Evolutionary conservation across 92 coral and sea anemone species (phyloP), one percentile per base, ranked within the genome.

Genomic region (Siderastrea radians): DNA sequence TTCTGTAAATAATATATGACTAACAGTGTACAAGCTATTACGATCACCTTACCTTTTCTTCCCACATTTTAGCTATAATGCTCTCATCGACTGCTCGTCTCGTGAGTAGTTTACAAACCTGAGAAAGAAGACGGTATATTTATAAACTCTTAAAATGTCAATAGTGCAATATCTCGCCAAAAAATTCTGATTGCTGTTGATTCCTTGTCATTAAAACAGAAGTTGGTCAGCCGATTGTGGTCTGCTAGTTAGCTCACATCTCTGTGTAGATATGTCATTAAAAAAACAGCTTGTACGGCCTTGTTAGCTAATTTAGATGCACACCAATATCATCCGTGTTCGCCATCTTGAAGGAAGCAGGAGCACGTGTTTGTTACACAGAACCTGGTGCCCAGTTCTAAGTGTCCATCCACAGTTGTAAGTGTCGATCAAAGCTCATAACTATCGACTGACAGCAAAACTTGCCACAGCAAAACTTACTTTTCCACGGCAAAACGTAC

Each of bases 71-170:
- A 66, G 66, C 12, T n/a, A 81, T 66, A 19, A 66, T 67, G 47
- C 76, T 51, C 17, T 68, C 51, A 44, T 38, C 1, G 47, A 68
- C 77, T 50, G 77, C 86, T 44, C 76, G 76, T 44, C 67, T 58
- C 76, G 38, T 50, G 86, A 68, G 86, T 66, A 81, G 67, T 68
- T 81, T 81, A 68, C 86, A 81, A 81, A 81, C 86, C 86, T 68
- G 2, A 4, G 19, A 67, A 57, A 66, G 64, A 49, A 46, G 19
- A 49, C 11, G 67, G 19, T 49, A 4, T 58, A n/a, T 12, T 26
- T 17, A 78, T n/a, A 78, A 43, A n/a, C n/a, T 38, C 47, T 68
- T 68, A 19, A 68, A 47, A 46, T 6, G 7, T 7, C 7, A 68
- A 13, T 10, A 9, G 49, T 68, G 45, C 11, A 17, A 19, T 6